These are phyloP conservation scores for Progne subis DNA, from an alignment of 2,113 vertebrate genomes.

Conservation along the genomic window DNA sequence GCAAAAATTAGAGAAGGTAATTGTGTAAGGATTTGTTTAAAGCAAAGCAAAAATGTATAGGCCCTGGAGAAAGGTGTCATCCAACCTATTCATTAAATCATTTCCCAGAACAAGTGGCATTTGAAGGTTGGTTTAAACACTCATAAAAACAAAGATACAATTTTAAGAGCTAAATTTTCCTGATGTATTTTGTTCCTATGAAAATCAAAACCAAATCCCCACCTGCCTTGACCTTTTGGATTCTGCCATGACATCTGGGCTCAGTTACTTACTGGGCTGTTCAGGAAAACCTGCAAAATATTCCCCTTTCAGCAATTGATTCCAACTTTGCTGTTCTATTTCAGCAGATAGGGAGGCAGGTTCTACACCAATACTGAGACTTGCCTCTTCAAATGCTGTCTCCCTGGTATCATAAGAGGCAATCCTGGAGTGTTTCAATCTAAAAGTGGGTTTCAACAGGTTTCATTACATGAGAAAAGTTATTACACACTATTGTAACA, in stretches of 20 bases:
- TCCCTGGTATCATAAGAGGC: background rate
- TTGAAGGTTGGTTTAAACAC: background rate
- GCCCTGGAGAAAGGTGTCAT: background rate
- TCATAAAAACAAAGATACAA: background rate
- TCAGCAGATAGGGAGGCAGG: background rate
- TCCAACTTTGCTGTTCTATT: background rate
- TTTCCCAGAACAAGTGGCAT: background rate
- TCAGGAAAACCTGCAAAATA: conserved; percentile 17
- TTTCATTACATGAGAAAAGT: background rate
- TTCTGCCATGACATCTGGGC: background rate
- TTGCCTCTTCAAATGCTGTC: background rate
- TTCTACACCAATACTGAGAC: background rate
- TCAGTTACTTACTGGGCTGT: background rate
- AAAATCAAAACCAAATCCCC: background rate
- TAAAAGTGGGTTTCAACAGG: conserved; percentile 1
- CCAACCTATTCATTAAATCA: background rate
- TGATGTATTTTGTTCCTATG: background rate
- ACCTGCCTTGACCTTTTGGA: conserved; percentile 15
- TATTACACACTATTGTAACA: background rate
- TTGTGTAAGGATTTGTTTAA: background rate
- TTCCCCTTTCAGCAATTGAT: background rate
- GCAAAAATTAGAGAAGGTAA: background rate
- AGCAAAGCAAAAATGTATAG: background rate
- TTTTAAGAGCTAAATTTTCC: background rate
- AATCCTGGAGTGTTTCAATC: background rate